Evolutionary conservation across 2,888 invertebrate genomes (phyloP).

Genomic region (Acronicta aceris): DNA sequence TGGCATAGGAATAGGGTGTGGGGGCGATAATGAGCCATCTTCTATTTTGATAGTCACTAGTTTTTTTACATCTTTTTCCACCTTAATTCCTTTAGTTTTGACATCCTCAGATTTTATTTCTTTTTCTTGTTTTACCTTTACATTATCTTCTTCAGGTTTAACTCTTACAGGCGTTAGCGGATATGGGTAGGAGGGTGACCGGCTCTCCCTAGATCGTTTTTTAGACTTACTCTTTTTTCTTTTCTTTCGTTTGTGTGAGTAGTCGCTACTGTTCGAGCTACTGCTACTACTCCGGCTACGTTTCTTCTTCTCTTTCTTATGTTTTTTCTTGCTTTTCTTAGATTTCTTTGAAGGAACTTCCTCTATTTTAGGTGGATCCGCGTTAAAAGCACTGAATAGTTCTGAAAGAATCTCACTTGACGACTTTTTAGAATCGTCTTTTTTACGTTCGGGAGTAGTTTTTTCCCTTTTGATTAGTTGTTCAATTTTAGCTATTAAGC

Average conservation of each 20-base stretch:
- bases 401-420: constrained; percentile 95
- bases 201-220: constrained; percentile 70
- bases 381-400: constrained; percentile 94
- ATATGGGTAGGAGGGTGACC: constrained; percentile 66
- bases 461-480: constrained; percentile 83
- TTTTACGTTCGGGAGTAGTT: constrained; percentile 81
- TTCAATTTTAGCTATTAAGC: constrained; percentile 83
- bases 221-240: constrained; percentile 87
- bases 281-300: constrained; percentile 81
- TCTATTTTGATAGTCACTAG: constrained; percentile 67
- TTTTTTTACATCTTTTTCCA: constrained; percentile 60
- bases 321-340: constrained; percentile 90
- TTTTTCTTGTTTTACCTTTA: constrained; percentile 60
- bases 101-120: constrained; percentile 60
- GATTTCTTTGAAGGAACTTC: constrained; percentile 78
- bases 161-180: constrained; percentile 70
- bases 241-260: constrained; percentile 88
- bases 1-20: constrained; percentile 76
- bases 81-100: constrained; percentile 58
- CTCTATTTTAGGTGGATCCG: constrained; percentile 90
- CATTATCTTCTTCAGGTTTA: constrained; percentile 63
- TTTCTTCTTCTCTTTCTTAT: constrained; percentile 90
- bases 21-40: constrained; percentile 58
- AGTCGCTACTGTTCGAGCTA: constrained; percentile 81
- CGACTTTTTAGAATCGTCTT: constrained; percentile 89